A percentile compares a stretch with the other conserved stretches of the same genome.
These are phyloP conservation scores for Camptogramma bilineatum DNA, from an alignment of 2,888 invertebrate species.

Conservation along the genomic window DNA sequence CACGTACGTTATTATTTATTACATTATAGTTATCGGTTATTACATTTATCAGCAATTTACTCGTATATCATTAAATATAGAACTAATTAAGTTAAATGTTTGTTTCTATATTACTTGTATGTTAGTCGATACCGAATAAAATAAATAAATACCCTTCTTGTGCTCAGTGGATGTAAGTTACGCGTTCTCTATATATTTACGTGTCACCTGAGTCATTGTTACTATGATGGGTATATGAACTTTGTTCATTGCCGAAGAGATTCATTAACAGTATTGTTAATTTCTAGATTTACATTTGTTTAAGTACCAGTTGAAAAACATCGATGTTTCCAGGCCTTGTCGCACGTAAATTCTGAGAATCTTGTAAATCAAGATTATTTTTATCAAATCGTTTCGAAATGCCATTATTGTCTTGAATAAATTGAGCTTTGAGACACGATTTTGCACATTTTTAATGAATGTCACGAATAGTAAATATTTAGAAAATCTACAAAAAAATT, in stretches of 20 bases:
- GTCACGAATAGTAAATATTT: slow-evolving; percentile 2
- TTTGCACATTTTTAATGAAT: not conserved
- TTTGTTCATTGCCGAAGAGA: slow-evolving; percentile 13
- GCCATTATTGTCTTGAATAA: slow-evolving; percentile 6
- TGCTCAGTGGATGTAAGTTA: not conserved
- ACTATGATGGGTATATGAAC: slow-evolving; percentile 31
- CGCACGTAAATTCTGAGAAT: slow-evolving; percentile 10
- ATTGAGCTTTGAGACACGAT: slow-evolving; percentile 2
- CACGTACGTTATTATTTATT: no score
- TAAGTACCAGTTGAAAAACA: slow-evolving; percentile 19
- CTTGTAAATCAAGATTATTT: slow-evolving; percentile 5
- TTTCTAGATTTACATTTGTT: slow-evolving; percentile 25
- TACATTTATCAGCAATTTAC: not conserved
- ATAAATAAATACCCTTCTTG: not conserved
- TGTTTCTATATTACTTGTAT: no score
- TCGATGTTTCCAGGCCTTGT: slow-evolving; percentile 1
- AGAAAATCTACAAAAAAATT: not conserved
- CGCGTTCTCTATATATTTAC: not conserved
- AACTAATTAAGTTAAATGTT: no score
- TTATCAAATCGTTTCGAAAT: slow-evolving; percentile 12
- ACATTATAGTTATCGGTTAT: not conserved
- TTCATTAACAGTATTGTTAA: slow-evolving; percentile 29
- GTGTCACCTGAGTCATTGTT: slow-evolving; percentile 41
- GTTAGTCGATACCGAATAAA: no score
- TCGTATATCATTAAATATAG: no score